phyloP scores from a whole-genome alignment of 1,140 invertebrate genomes.

The Homarus americanus region DNA sequence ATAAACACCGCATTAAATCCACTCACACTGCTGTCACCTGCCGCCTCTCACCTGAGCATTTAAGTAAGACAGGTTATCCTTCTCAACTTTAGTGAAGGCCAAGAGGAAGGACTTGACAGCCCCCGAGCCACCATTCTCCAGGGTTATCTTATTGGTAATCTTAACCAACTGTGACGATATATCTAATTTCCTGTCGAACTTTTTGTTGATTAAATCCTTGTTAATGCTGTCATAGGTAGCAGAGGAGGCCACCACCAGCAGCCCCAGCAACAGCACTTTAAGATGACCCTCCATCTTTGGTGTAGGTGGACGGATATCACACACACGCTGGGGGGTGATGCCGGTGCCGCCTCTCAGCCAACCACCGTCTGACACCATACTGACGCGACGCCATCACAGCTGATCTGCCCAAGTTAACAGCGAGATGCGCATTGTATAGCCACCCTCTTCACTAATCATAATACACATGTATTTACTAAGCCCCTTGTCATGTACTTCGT shows the following conservation, averaged over 20 bases:
- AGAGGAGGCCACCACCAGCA: background rate
- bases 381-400: background rate
- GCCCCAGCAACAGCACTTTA: background rate
- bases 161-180: conserved; percentile 93
- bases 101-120: conserved; percentile 85
- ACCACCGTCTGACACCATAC: conserved; percentile 66
- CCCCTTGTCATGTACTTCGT: too few relatives aligned
- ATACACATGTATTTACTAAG: too few relatives aligned
- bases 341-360: conserved; percentile 1
- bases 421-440: background rate
- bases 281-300: background rate
- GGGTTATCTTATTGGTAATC: conserved; percentile 86
- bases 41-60: conserved; percentile 80
- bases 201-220: conserved; percentile 83
- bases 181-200: conserved; percentile 92
- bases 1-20: too few relatives aligned
- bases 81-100: conserved; percentile 83
- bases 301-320: background rate
- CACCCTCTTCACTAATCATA: too few relatives aligned
- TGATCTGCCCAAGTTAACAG: background rate
- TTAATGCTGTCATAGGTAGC: conserved; percentile 57
- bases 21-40: too few relatives aligned
- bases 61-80: conserved; percentile 86
- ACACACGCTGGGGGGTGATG: background rate
- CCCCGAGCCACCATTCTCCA: conserved; percentile 89